Percentiles rank a stretch among this genome's conserved stretches.
These are phyloP conservation scores for Hipposideros larvatus DNA, from an alignment of 2,797 vertebrate species.

Conservation along the genomic window DNA sequence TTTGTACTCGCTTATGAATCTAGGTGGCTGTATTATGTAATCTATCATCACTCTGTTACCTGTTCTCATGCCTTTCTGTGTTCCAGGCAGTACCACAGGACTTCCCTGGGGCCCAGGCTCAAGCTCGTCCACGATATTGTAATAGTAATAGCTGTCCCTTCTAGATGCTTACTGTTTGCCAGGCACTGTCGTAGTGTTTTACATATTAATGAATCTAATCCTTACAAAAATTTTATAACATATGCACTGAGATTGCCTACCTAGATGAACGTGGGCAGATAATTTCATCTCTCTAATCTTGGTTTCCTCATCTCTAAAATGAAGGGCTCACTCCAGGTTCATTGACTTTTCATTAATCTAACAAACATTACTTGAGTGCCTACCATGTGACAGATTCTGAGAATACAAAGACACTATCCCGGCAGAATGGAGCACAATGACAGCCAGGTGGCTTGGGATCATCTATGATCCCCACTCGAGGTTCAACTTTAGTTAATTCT, in stretches of 20 bases:
- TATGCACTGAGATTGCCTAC: not conserved
- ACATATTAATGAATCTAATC: not conserved
- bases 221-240: not conserved
- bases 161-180: not conserved
- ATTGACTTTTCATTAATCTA: slow-evolving; percentile 6
- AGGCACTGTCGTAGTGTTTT: not conserved
- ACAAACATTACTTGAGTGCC: not conserved
- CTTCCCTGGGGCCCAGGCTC: not conserved
- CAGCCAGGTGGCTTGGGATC: not conserved
- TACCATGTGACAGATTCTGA: not conserved
- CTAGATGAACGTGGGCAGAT: not conserved
- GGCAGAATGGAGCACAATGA: not conserved
- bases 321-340: not conserved
- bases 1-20: not conserved
- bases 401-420: not conserved
- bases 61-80: not conserved
- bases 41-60: not conserved
- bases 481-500: not conserved
- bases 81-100: not conserved
- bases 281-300: not conserved
- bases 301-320: slow-evolving; percentile 45
- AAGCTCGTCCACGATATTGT: not conserved
- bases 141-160: not conserved
- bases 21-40: not conserved
- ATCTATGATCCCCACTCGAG: not conserved